phyloP scores from a whole-genome alignment of 2,888 invertebrate species.

The Cerceris rybyensis region DNA sequence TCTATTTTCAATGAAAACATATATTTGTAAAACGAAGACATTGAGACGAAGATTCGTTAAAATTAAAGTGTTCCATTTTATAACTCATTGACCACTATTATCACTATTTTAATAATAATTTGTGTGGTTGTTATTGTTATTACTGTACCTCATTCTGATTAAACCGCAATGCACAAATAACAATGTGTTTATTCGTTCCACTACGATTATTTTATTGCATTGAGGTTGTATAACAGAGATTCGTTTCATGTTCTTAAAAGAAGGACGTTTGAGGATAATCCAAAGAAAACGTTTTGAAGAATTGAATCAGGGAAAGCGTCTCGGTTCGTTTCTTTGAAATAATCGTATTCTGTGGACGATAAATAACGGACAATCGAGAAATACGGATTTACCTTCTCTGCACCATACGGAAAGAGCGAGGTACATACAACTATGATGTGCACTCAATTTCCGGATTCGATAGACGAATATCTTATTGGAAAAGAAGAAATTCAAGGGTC shows the following conservation, averaged over 20 bases:
- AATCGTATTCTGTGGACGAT: conserved; percentile 69
- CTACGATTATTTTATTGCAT: conserved; percentile 24
- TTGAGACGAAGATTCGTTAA: too few species aligned
- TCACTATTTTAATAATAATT: neutral
- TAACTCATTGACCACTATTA: too few species aligned
- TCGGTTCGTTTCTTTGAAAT: conserved; percentile 62
- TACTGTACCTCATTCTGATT: neutral
- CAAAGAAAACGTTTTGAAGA: conserved; percentile 11
- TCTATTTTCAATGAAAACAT: too few species aligned
- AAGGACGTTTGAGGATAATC: conserved; percentile 47
- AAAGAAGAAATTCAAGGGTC: conserved; percentile 68
- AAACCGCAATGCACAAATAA: too few species aligned
- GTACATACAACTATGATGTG: conserved; percentile 36
- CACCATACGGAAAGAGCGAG: conserved; percentile 67
- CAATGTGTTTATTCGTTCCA: neutral
- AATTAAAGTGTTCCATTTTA: too few species aligned
- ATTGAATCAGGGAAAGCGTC: conserved; percentile 37
- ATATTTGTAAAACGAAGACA: too few species aligned
- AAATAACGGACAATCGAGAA: conserved; percentile 64
- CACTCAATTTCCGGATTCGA: conserved; percentile 67
- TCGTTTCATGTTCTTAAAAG: conserved; percentile 45
- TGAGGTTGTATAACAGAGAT: conserved; percentile 34
- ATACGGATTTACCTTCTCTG: conserved; percentile 63
- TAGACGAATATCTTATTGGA: conserved; percentile 59
- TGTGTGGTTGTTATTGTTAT: neutral